Conservation (phyloP, 2,113 vertebrate genomes). For the Mirza zaza region DNA sequence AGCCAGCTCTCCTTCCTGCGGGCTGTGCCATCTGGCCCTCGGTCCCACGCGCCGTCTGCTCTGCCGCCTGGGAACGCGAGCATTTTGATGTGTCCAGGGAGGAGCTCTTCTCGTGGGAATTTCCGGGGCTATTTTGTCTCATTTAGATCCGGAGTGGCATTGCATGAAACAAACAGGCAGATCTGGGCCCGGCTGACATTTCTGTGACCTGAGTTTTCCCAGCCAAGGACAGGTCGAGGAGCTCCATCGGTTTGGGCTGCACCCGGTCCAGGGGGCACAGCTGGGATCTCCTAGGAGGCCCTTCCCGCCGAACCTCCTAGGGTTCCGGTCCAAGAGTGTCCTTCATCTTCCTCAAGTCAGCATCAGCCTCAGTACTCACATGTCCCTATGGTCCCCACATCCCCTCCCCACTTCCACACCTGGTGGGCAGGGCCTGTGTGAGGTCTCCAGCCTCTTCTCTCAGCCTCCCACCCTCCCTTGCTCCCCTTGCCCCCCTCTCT, state of each 20-base stretch:
- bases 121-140: neutral
- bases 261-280: rapidly evolving
- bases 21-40: neutral
- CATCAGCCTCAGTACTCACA: neutral
- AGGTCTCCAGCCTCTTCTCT: neutral
- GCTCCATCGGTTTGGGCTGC: neutral
- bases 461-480: neutral
- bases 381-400: neutral
- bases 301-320: neutral
- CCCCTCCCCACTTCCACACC: neutral
- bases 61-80: rapidly evolving
- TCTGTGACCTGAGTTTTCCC: neutral
- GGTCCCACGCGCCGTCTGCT: neutral
- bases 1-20: rapidly evolving
- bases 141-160: neutral
- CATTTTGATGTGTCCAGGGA: too few relatives aligned
- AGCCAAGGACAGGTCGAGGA: neutral
- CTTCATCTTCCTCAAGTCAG: neutral
- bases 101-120: neutral
- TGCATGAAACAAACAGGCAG: neutral
- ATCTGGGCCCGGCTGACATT: neutral
- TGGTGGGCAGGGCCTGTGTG: rapidly evolving
- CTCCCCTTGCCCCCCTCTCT: neutral
- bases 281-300: neutral
- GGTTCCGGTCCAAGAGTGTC: neutral